Conservation (phyloP, 2,888 invertebrate genomes). For the Cantharis rustica region DNA sequence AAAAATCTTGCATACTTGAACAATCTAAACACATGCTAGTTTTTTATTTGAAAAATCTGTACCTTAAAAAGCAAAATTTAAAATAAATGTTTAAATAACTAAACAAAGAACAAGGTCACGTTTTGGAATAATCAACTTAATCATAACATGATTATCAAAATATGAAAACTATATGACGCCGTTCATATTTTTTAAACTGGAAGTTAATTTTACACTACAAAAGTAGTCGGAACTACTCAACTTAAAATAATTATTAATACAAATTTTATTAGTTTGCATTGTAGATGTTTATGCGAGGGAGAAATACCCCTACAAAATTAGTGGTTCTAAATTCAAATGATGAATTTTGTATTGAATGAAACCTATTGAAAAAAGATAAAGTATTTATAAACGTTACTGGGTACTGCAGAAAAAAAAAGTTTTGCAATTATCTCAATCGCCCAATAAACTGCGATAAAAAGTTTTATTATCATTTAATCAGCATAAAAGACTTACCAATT, state of each 20-base stretch:
- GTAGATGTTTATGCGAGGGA: neutral
- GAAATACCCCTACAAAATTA: neutral
- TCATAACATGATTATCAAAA: neutral
- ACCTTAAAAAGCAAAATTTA: neutral
- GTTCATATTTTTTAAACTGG: neutral
- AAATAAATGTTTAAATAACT: neutral
- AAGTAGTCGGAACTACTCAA: neutral
- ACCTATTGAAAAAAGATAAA: neutral
- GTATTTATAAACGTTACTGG: neutral
- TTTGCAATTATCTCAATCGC: neutral
- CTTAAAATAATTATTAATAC: too few relatives aligned
- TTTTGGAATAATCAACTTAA: neutral
- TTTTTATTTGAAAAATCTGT: neutral
- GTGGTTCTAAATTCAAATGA: neutral
- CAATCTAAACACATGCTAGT: too few relatives aligned
- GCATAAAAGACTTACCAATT: constrained; percentile 68
- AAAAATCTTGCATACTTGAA: too few relatives aligned
- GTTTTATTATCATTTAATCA: neutral
- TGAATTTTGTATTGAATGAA: neutral
- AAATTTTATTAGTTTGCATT: neutral
- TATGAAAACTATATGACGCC: neutral
- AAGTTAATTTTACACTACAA: neutral
- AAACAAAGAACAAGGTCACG: neutral
- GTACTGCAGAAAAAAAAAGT: neutral
- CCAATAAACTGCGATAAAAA: neutral